Conservation (phyloP, 2,113 vertebrate genomes). For the Phyllostomus discolor region DNA sequence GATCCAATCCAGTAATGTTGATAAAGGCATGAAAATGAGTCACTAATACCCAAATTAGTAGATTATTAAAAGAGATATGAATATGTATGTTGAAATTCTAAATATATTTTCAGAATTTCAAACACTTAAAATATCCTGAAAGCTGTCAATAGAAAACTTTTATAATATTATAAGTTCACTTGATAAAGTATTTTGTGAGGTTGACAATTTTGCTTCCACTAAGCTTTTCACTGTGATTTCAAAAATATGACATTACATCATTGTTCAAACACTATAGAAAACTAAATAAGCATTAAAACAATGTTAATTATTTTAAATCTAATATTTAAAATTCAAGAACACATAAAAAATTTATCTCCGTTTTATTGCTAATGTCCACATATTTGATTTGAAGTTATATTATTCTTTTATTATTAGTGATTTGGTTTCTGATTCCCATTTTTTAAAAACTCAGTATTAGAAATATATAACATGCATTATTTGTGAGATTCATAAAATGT, state of each 20-base stretch:
- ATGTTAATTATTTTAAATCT: background rate
- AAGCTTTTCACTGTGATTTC: background rate
- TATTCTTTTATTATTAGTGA: background rate
- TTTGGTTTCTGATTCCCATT: background rate
- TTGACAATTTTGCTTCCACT: background rate
- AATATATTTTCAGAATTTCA: slow-evolving; percentile 15
- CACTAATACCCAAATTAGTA: slow-evolving; percentile 36
- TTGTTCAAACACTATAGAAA: background rate
- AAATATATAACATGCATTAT: background rate
- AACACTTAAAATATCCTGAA: background rate
- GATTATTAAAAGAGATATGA: slow-evolving; percentile 34
- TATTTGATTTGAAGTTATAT: background rate
- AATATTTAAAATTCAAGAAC: background rate
- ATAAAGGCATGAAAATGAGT: slow-evolving; percentile 28
- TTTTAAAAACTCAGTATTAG: background rate
- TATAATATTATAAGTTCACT: background rate
- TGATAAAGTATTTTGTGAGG: background rate
- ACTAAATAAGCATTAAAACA: background rate
- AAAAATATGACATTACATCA: background rate
- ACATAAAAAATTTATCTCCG: background rate
- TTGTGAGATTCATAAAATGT: background rate
- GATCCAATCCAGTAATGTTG: background rate
- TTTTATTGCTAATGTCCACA: background rate
- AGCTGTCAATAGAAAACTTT: background rate
- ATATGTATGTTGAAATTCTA: slow-evolving; percentile 31